phyloP scores from a whole-genome alignment of 2,113 vertebrate species.

The Onychostruthus taczanowskii region DNA sequence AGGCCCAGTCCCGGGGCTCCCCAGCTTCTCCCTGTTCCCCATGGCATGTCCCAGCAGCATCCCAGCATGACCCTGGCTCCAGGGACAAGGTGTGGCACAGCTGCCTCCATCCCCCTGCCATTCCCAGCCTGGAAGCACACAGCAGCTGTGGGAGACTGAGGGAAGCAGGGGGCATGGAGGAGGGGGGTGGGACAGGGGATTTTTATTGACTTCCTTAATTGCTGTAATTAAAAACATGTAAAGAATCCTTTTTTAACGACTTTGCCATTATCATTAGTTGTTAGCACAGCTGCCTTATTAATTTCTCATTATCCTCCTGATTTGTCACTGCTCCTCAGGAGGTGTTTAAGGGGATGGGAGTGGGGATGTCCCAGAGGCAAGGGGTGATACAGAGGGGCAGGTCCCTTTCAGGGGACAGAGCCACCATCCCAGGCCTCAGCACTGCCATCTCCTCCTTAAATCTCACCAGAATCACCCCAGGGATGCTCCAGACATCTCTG shows the following conservation, averaged over 20 bases:
- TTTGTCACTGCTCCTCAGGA: constrained; percentile 41
- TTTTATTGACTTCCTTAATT: constrained; percentile 79
- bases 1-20: neutral
- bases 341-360: neutral
- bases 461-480: neutral
- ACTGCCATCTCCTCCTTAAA: neutral
- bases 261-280: constrained; percentile 75
- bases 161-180: neutral
- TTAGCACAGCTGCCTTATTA: constrained; percentile 80
- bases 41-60: rapidly evolving
- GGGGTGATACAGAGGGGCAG: neutral
- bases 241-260: constrained; percentile 79
- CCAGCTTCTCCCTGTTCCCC: neutral
- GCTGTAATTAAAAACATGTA: constrained; percentile 83
- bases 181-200: neutral
- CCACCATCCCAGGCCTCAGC: neutral
- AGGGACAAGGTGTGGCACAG: rapidly evolving
- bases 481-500: neutral
- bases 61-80: rapidly evolving
- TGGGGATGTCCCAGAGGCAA: rapidly evolving
- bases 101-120: neutral
- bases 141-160: neutral
- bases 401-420: rapidly evolving
- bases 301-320: constrained; percentile 75
- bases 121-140: neutral